Percentiles rank a stretch among this genome's conserved stretches.
Evolutionary conservation across 2,113 vertebrate genomes (phyloP).

Genomic region (Apistogramma diplotaenia): DNA sequence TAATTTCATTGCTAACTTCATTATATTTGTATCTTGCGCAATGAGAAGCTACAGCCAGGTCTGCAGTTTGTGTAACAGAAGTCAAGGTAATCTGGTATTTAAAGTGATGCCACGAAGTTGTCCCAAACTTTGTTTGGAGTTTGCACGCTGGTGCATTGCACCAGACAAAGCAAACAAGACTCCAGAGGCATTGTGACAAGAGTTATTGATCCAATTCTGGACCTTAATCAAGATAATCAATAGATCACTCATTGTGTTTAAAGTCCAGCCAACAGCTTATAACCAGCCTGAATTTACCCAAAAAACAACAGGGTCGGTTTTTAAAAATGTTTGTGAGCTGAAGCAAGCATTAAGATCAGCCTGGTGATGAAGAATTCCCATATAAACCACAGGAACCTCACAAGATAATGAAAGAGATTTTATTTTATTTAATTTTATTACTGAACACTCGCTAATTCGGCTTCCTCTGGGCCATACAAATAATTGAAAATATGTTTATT

Average conservation of each 20-base stretch:
- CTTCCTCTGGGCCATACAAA: no score
- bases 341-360: no score
- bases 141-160: neutral
- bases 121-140: neutral
- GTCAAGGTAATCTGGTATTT: neutral
- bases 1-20: neutral
- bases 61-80: neutral
- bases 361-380: no score
- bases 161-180: conserved; percentile 4
- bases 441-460: no score
- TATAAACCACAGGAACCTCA: no score
- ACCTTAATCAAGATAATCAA: conserved; percentile 20
- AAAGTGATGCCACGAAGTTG: neutral
- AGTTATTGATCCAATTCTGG: conserved; percentile 7
- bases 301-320: neutral
- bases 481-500: no score
- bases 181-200: conserved; percentile 1
- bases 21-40: neutral
- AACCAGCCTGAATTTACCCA: neutral
- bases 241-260: conserved; percentile 16
- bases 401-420: no score
- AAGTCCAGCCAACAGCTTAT: neutral
- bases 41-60: neutral
- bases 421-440: no score
- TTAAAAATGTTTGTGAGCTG: no score